These are phyloP conservation scores for Raja brachyura DNA, from an alignment of 2,113 vertebrate species.

Conservation along the genomic window DNA sequence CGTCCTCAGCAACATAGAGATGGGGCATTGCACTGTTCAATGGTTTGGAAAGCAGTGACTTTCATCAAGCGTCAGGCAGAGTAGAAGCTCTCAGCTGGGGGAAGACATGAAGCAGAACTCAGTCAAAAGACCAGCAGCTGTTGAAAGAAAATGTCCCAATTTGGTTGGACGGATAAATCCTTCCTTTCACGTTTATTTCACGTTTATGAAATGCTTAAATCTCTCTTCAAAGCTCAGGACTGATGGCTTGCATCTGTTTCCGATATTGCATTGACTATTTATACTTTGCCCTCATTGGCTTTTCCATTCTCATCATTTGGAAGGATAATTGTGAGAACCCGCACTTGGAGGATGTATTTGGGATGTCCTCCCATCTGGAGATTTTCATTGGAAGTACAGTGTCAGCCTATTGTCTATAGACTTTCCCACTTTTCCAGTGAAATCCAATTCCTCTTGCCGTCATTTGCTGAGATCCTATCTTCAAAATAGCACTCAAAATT, in stretches of 20 bases:
- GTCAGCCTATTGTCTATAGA: neutral
- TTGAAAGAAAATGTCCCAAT: neutral
- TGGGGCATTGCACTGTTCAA: neutral
- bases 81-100: neutral
- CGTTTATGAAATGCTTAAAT: neutral
- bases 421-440: neutral
- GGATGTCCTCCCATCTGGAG: neutral
- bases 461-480: neutral
- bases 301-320: neutral
- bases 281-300: neutral
- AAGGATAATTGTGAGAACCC: neutral
- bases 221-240: neutral
- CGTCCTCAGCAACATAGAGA: neutral
- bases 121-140: neutral
- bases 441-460: neutral
- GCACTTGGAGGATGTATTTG: neutral
- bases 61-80: no score
- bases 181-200: conserved; percentile 15
- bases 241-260: conserved; percentile 13
- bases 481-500: neutral
- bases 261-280: conserved; percentile 1
- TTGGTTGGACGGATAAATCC: neutral
- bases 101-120: neutral
- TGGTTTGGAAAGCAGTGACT: neutral
- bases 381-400: neutral